phyloP scores from a whole-genome alignment of 2,888 invertebrate genomes.

The Beris chalybata region DNA sequence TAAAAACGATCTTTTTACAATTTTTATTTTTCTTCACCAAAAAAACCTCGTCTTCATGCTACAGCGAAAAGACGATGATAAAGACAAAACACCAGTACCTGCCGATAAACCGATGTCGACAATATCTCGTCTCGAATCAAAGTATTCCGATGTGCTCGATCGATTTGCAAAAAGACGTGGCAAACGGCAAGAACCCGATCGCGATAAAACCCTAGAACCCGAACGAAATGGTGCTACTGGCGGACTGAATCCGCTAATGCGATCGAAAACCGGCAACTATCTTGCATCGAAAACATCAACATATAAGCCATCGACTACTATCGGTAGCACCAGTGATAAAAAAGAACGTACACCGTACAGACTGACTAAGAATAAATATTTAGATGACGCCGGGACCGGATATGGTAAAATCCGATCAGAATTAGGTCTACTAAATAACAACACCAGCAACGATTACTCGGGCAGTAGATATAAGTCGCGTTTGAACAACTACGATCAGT shows the following conservation, averaged over 20 bases:
- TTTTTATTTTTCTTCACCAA: not conserved
- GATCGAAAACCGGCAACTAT: slow-evolving; percentile 63
- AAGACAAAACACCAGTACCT: slow-evolving; percentile 52
- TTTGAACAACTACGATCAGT: slow-evolving; percentile 19
- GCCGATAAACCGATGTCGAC: slow-evolving; percentile 55
- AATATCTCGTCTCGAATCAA: slow-evolving; percentile 74
- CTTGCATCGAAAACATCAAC: slow-evolving; percentile 51
- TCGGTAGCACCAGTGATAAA: slow-evolving; percentile 30
- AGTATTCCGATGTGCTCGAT: slow-evolving; percentile 76
- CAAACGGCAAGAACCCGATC: slow-evolving; percentile 59
- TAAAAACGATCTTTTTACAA: not conserved
- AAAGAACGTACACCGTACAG: slow-evolving; percentile 55
- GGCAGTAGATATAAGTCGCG: slow-evolving; percentile 21
- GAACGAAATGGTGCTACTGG: slow-evolving; percentile 46
- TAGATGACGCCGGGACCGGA: slow-evolving; percentile 52
- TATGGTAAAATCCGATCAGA: slow-evolving; percentile 46
- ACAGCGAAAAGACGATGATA: slow-evolving; percentile 49
- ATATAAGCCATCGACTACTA: no score
- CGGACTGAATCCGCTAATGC: slow-evolving; percentile 58
- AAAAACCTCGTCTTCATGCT: not conserved
- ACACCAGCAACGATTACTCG: not conserved
- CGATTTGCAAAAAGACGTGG: slow-evolving; percentile 66
- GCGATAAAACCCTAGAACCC: slow-evolving; percentile 73
- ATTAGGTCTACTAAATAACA: slow-evolving; percentile 46
- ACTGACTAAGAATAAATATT: slow-evolving; percentile 48